Evolutionary conservation across 2,888 invertebrate species (phyloP), one percentile per base, ranked within the genome.

Genomic region (Stramonita haemastoma): DNA sequence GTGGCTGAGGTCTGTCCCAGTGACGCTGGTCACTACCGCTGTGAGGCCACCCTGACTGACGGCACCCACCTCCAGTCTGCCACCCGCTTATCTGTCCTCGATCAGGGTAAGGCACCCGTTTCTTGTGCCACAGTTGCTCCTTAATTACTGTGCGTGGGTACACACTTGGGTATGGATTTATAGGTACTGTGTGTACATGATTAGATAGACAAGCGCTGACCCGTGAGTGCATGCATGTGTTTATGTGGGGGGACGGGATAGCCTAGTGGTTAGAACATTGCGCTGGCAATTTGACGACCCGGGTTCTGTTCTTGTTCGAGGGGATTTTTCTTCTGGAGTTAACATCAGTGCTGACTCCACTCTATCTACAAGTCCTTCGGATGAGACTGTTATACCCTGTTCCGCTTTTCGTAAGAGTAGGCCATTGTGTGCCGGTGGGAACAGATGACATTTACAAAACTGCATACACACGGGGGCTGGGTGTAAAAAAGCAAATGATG

Each of bases 31-130:
- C 22, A 19, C 17, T 81, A 81, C 46, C 81, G 81, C 15, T 81
- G 81, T 81, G 81, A 36, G 81, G 81, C 81, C 81, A 81, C 81
- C 19, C 81, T 81, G 81, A 13, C 36, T 36, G 81, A 81, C 46
- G 81, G 81, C 36, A 46, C 81, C 46, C 36, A 22, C 22, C 36
- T 81, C 19, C 36, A 81, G 46, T 81, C 19, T 6, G 36, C 19
- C 11, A 81, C 36, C 22, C 81, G 36, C 1, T 22, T 81, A 36
- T 46, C 81, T 81, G 81, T 81, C 1, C 81, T 13, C 22, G 46
- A 22, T 5, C 8, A 81, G 26, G 36, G 36, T 81, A 36, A 26
- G 22, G n/a, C n/a, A 26, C 26, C n/a, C 26, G 22, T 73, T 70
- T 70, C 22, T 5, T 73, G 73, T 73, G 73, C 26, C 22, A 46